Evolutionary conservation across 2,888 invertebrate species (phyloP).

Genomic region (Rhaphigaster nebulosa): DNA sequence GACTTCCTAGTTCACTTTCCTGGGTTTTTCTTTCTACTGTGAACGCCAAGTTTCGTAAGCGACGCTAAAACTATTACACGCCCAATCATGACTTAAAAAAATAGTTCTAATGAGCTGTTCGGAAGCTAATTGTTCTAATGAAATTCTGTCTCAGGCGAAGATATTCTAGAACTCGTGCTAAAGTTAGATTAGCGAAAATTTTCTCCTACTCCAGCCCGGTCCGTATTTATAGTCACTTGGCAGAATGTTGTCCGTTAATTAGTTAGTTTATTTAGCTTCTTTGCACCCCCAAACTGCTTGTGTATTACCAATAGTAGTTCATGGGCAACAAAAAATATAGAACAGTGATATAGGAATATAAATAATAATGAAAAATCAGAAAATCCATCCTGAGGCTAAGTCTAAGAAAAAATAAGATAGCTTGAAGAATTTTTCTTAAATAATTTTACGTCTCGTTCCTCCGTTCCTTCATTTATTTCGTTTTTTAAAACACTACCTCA

Average conservation of each 20-base stretch:
- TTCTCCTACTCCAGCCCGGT: background rate
- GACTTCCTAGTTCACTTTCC: background rate
- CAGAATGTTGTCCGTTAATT: background rate
- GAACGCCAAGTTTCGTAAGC: background rate
- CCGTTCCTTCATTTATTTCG: too few relatives aligned
- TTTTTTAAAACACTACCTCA: too few relatives aligned
- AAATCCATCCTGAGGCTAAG: too few relatives aligned
- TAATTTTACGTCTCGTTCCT: too few relatives aligned
- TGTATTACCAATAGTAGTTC: background rate
- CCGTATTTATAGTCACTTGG: constrained; percentile 6
- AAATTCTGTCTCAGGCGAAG: background rate
- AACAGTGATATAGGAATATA: too few relatives aligned
- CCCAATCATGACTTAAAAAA: background rate
- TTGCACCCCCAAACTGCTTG: background rate
- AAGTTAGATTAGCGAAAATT: constrained; percentile 26
- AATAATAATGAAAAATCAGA: too few relatives aligned
- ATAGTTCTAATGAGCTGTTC: background rate
- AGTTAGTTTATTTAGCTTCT: background rate
- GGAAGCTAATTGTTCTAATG: background rate
- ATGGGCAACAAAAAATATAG: too few relatives aligned
- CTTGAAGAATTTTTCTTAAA: too few relatives aligned
- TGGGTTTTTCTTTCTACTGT: background rate
- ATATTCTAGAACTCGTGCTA: constrained; percentile 4
- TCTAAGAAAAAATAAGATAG: too few relatives aligned
- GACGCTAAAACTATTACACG: background rate